These are phyloP conservation scores for Taeniopygia guttata DNA, from an alignment of 2,797 vertebrate genomes.

Conservation along the genomic window DNA sequence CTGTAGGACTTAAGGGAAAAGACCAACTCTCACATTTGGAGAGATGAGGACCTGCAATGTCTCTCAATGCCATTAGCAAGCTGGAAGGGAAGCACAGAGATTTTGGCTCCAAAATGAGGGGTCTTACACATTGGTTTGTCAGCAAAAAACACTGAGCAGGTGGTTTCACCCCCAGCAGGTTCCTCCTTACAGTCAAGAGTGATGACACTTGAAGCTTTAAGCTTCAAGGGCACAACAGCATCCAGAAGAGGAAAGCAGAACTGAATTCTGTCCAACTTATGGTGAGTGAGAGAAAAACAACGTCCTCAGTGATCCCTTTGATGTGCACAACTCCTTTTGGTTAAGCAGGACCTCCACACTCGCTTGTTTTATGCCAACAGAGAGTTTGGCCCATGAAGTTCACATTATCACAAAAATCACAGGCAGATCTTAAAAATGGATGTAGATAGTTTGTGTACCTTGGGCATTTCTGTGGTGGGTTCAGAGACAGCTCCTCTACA, in stretches of 20 bases:
- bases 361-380: background rate
- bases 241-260: background rate
- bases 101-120: background rate
- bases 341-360: background rate
- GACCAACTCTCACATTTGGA: rapidly evolving
- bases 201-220: background rate
- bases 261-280: background rate
- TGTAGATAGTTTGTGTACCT: rapidly evolving
- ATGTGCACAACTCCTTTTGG: background rate
- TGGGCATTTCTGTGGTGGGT: background rate
- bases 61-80: background rate
- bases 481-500: background rate
- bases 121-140: background rate
- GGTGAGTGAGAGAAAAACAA: background rate
- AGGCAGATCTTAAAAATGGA: background rate
- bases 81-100: background rate
- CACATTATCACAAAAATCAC: background rate
- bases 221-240: background rate
- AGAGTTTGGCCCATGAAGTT: background rate
- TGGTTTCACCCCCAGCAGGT: background rate
- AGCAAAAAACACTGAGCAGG: background rate
- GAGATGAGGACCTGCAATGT: background rate
- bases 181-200: background rate
- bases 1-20: background rate
- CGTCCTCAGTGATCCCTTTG: background rate